Conservation (phyloP, 2,888 invertebrate species). For the Cyaniris semiargus region DNA sequence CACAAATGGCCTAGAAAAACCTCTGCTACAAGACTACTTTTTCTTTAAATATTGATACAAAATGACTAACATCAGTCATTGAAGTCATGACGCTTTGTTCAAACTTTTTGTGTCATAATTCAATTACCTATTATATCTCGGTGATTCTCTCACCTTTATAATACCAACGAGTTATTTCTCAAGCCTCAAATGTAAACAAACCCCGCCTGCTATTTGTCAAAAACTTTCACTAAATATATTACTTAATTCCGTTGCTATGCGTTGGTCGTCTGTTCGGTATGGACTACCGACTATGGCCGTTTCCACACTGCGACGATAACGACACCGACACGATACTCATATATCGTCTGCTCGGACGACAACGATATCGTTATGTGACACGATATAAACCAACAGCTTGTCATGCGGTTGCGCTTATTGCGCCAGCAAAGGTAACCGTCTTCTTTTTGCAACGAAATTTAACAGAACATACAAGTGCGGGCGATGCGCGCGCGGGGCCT, state of each 20-base stretch:
- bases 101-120: not conserved
- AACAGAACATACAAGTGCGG: no score
- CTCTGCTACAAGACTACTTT: not conserved
- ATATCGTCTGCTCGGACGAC: no score
- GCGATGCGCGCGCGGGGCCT: no score
- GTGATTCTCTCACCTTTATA: not conserved
- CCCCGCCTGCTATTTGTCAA: constrained; percentile 10
- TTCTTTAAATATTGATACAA: not conserved
- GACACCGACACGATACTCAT: no score
- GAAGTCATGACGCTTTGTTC: not conserved
- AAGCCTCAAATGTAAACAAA: constrained; percentile 8
- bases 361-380: no score
- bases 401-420: no score
- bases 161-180: not conserved
- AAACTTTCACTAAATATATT: constrained; percentile 17
- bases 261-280: not conserved
- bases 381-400: no score
- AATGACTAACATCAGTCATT: not conserved
- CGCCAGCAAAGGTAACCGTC: no score
- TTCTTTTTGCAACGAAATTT: no score
- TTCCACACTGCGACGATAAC: no score
- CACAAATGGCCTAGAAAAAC: not conserved
- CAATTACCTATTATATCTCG: constrained; percentile 10
- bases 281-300: no score
- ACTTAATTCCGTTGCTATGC: not conserved